These are phyloP conservation scores for Anthoscopus minutus DNA, from an alignment of 2,113 vertebrate genomes.

Conservation along the genomic window DNA sequence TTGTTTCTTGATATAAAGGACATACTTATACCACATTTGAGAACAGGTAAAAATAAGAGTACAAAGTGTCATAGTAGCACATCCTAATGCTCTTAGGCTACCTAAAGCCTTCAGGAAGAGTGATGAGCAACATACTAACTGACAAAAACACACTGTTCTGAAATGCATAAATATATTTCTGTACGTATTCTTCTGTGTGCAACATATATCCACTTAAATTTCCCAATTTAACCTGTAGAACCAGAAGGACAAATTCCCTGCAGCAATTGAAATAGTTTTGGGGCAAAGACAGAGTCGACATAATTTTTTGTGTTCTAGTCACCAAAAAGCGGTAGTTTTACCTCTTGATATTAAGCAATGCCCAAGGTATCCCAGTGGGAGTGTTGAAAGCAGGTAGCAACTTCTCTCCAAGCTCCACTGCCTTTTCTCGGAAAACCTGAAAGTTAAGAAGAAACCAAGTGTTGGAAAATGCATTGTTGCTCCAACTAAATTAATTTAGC, in stretches of 20 bases:
- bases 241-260: not conserved
- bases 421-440: constrained; percentile 91
- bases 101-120: not conserved
- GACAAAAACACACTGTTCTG: not conserved
- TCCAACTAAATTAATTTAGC: not conserved
- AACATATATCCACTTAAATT: not conserved
- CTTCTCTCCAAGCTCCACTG: constrained; percentile 93
- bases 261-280: not conserved
- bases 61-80: not conserved
- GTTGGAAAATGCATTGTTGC: not conserved
- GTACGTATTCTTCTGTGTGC: rapidly evolving
- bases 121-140: not conserved
- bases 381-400: constrained; percentile 96
- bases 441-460: constrained; percentile 60
- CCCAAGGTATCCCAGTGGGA: constrained; percentile 97
- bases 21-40: rapidly evolving
- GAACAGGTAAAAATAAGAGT: not conserved
- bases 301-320: not conserved
- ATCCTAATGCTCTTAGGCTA: not conserved
- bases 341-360: constrained; percentile 97
- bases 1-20: not conserved
- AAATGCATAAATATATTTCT: not conserved
- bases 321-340: constrained; percentile 68
- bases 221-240: not conserved
- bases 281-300: not conserved